These are phyloP conservation scores for Strix aluco DNA, from an alignment of 2,113 vertebrate genomes.

Conservation along the genomic window DNA sequence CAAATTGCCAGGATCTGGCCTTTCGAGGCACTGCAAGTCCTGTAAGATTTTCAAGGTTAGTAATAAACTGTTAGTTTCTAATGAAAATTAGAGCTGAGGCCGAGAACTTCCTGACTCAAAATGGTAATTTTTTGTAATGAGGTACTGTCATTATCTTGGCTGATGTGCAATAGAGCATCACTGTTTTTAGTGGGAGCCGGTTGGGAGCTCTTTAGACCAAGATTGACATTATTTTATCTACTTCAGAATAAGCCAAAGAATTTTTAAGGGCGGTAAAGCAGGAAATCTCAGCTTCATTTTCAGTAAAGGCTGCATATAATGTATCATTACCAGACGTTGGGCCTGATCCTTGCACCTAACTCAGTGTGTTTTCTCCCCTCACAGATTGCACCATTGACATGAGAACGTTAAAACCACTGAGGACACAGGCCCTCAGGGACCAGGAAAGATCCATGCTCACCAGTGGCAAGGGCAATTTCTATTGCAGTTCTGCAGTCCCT, in stretches of 20 bases:
- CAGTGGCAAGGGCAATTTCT: not conserved
- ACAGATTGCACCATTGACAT: rapidly evolving
- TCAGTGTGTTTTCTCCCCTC: not conserved
- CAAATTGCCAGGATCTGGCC: not conserved
- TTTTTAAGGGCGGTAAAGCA: not conserved
- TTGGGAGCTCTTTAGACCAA: not conserved
- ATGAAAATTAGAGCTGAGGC: not conserved
- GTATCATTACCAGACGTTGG: not conserved
- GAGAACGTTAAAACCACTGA: not conserved
- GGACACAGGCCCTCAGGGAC: no score
- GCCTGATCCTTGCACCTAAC: not conserved
- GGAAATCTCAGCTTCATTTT: not conserved
- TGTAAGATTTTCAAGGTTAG: not conserved
- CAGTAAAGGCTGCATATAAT: not conserved
- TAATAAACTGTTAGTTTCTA: not conserved
- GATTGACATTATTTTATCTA: not conserved
- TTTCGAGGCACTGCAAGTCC: not conserved
- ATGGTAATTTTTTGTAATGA: not conserved
- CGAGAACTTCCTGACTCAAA: not conserved
- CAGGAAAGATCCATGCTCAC: not conserved
- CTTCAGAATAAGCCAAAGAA: not conserved
- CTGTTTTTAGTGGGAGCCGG: not conserved
- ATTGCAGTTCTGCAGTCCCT: not conserved
- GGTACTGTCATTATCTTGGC: not conserved
- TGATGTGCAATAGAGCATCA: not conserved